Percentiles rank a stretch among this genome's conserved stretches.
Evolutionary conservation across 1,140 invertebrate species (phyloP).

Genomic region (Calliphora vicina): DNA sequence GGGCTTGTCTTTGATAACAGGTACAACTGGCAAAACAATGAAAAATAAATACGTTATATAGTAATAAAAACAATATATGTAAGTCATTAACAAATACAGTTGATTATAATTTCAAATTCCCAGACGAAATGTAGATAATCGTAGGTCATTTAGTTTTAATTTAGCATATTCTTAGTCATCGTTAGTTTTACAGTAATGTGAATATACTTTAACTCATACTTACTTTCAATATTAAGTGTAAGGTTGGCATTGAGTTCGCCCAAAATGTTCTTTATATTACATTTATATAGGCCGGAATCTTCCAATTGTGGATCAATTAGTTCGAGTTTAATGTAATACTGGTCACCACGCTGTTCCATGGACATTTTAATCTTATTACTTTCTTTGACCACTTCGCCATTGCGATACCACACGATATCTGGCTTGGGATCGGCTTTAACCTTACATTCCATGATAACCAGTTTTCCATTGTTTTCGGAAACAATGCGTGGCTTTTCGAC

Average conservation of each 20-base stretch:
- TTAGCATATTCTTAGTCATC: too few relatives aligned
- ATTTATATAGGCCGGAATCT: slow-evolving; percentile 98
- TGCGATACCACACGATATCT: slow-evolving; percentile 90
- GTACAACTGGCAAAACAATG: slow-evolving; percentile 86
- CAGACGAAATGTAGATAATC: too few relatives aligned
- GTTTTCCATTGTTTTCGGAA: slow-evolving; percentile 93
- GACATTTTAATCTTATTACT: slow-evolving; percentile 81
- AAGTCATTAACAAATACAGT: too few relatives aligned
- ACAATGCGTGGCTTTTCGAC: slow-evolving; percentile 88
- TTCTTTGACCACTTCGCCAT: slow-evolving; percentile 79
- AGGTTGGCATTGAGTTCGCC: slow-evolving; percentile 97
- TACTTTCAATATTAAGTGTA: slow-evolving; percentile 97
- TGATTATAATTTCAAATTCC: too few relatives aligned
- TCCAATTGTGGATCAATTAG: slow-evolving; percentile 91
- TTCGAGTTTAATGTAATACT: slow-evolving; percentile 89
- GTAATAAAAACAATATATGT: neutral
- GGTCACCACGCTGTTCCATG: slow-evolving; percentile 77
- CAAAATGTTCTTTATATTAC: slow-evolving; percentile 94
- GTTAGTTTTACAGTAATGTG: too few relatives aligned
- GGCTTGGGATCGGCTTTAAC: slow-evolving; percentile 94
- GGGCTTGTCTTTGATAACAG: slow-evolving; percentile 91
- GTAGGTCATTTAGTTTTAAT: too few relatives aligned
- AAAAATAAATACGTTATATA: slow-evolving; percentile 12
- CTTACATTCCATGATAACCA: slow-evolving; percentile 97
- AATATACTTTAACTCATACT: slow-evolving; percentile 63